These are phyloP conservation scores for Thymallus thymallus DNA, from an alignment of 2,113 vertebrate genomes.

Conservation along the genomic window DNA sequence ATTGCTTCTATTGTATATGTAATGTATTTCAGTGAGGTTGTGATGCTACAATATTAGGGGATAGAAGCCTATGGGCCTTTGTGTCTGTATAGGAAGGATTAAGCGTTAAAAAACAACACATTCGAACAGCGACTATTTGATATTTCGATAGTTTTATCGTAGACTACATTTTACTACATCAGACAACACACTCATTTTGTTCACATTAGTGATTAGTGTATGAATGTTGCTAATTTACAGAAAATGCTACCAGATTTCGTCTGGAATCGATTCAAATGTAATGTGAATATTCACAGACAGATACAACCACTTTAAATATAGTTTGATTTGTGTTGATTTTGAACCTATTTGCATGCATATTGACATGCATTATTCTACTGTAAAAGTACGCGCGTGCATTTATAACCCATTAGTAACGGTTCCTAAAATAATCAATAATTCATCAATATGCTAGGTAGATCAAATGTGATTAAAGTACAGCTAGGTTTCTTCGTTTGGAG, in stretches of 20 bases:
- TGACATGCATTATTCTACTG: too few relatives aligned
- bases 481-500: neutral
- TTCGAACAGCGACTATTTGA: neutral
- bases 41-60: neutral
- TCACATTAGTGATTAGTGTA: neutral
- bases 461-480: neutral
- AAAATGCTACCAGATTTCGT: too few relatives aligned
- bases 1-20: too few relatives aligned
- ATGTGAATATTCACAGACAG: too few relatives aligned
- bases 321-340: too few relatives aligned
- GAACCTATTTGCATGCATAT: too few relatives aligned
- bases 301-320: too few relatives aligned
- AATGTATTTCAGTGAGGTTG: neutral
- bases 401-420: neutral
- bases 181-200: neutral
- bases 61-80: neutral
- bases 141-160: neutral
- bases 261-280: too few relatives aligned
- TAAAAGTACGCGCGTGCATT: too few relatives aligned
- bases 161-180: neutral
- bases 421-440: neutral
- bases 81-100: neutral
- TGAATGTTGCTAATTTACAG: too few relatives aligned
- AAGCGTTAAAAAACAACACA: neutral
- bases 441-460: neutral